A percentile compares a stretch with the other conserved stretches of the same genome.
phyloP scores from a whole-genome alignment of 1,140 invertebrate genomes.

The Drosophila jambulina region DNA sequence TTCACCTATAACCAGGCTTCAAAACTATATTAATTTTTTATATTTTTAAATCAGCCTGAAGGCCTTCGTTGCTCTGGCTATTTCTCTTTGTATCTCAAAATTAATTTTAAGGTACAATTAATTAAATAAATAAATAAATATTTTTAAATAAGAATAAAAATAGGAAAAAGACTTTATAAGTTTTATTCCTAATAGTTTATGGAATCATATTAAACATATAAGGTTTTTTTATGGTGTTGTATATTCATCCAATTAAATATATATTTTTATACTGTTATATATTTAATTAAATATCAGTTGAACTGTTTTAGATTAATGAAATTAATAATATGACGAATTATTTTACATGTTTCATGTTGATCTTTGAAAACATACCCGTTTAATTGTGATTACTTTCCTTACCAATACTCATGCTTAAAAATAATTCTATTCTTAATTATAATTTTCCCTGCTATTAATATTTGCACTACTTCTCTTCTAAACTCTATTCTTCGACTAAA shows the following conservation, averaged over 20 bases:
- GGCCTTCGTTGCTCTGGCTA: no score
- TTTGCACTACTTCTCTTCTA: neutral
- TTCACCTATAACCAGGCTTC: neutral
- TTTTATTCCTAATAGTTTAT: neutral
- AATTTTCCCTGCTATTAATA: neutral
- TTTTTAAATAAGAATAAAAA: neutral
- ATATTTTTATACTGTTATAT: no score
- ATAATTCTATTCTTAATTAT: neutral
- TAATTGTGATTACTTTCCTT: neutral
- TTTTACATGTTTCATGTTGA: neutral
- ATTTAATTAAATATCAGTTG: neutral
- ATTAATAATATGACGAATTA: no score
- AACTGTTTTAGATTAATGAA: no score
- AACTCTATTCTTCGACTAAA: neutral
- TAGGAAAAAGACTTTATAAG: neutral
- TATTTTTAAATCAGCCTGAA: no score
- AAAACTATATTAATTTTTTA: neutral
- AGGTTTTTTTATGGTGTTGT: no score
- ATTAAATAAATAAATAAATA: no score
- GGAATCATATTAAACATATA: no score
- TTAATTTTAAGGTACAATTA: no score
- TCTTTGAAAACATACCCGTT: neutral
- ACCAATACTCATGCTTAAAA: neutral
- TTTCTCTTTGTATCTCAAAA: no score
- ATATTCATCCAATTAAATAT: no score